A percentile compares a stretch with the other conserved stretches of the same genome.
Evolutionary conservation across 2,888 invertebrate genomes (phyloP).

Genomic region (Proisotoma minuta): DNA sequence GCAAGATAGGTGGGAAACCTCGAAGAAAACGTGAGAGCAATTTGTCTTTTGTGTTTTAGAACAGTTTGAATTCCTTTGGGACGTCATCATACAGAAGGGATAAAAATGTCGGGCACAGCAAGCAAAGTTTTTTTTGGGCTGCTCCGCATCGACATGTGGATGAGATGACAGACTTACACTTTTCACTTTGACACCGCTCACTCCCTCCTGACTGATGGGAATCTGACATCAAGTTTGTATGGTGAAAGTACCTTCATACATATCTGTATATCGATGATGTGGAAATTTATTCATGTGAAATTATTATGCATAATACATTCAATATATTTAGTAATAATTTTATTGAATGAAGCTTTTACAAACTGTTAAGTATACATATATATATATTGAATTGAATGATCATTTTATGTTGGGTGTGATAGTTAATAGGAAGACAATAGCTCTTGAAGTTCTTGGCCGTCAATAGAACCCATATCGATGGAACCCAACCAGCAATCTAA

Average conservation of each 20-base stretch:
- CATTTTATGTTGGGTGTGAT: too few relatives aligned
- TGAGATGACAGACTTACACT: slow-evolving; percentile 18
- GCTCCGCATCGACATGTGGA: slow-evolving; percentile 6
- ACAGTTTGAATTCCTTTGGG: slow-evolving; percentile 10
- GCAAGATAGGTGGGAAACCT: slow-evolving; percentile 3
- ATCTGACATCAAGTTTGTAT: too few relatives aligned
- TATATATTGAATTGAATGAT: too few relatives aligned
- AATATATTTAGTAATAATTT: too few relatives aligned
- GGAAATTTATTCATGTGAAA: too few relatives aligned
- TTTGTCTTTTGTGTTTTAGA: slow-evolving; percentile 16
- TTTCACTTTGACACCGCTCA: background rate
- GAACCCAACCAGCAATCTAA: slow-evolving; percentile 24
- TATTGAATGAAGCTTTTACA: too few relatives aligned
- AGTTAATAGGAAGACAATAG: slow-evolving; percentile 27
- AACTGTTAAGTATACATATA: too few relatives aligned
- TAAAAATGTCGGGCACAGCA: slow-evolving; percentile 5
- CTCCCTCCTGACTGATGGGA: too few relatives aligned
- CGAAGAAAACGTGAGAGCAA: slow-evolving; percentile 16
- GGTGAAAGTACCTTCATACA: too few relatives aligned
- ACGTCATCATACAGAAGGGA: slow-evolving; percentile 14
- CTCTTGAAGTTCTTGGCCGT: slow-evolving; percentile 35
- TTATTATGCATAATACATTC: too few relatives aligned
- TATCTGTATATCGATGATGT: too few relatives aligned
- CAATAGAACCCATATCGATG: slow-evolving; percentile 28
- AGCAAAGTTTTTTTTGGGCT: slow-evolving; percentile 1